Conservation (phyloP, 1,140 invertebrate species). For the Zaprionus camerounensis region DNA sequence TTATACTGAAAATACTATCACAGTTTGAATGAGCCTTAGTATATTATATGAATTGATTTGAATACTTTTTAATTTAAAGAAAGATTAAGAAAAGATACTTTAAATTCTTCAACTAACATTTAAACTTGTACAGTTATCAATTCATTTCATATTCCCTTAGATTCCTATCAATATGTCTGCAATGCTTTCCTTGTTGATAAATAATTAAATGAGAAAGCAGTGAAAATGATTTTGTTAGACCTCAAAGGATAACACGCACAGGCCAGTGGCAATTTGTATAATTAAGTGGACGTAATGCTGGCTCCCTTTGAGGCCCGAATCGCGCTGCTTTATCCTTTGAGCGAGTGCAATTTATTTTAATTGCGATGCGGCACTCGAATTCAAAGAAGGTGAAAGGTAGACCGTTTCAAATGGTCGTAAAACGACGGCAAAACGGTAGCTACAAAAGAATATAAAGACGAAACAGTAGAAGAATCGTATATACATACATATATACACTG, state of each 20-base stretch:
- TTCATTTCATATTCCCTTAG: background rate
- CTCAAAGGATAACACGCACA: conserved; percentile 12
- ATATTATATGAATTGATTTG: too few species aligned
- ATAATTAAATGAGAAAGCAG: background rate
- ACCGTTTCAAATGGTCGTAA: conserved; percentile 47
- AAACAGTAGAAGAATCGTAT: background rate
- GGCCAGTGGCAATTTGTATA: conserved; percentile 33
- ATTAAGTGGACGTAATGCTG: conserved; percentile 32
- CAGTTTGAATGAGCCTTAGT: too few species aligned
- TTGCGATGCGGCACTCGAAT: conserved; percentile 47
- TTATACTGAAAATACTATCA: background rate
- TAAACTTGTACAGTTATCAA: background rate
- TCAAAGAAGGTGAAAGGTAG: conserved; percentile 47
- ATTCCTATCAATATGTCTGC: background rate
- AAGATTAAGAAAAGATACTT: too few species aligned
- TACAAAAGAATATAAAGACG: conserved; percentile 6
- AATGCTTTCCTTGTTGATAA: background rate
- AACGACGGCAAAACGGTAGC: conserved; percentile 41
- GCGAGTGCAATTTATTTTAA: conserved; percentile 70
- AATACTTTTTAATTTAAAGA: too few species aligned
- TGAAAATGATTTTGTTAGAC: background rate
- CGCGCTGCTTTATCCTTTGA: conserved; percentile 42
- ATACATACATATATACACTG: background rate
- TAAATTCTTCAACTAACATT: too few species aligned
- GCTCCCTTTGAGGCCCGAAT: conserved; percentile 25